Percentiles rank a stretch among this genome's conserved stretches.
Conservation (phyloP, 2,888 invertebrate species). For the Drosophila prostipennis region DNA sequence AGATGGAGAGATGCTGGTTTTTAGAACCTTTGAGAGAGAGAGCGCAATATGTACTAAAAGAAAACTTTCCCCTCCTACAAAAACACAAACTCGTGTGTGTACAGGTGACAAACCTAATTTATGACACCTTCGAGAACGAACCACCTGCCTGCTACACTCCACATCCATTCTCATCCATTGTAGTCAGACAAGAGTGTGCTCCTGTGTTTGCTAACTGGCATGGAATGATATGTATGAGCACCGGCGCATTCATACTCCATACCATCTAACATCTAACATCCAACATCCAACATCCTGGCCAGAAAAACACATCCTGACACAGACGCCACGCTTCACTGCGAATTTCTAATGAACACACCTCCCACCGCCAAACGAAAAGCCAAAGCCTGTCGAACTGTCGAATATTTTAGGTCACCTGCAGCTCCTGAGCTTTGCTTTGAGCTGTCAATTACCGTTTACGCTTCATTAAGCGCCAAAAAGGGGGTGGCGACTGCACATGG, state of each 20-base stretch:
- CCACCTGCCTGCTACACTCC: constrained; percentile 4
- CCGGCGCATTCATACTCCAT: constrained; percentile 8
- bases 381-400: constrained; percentile 53
- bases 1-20: constrained; percentile 3
- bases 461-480: constrained; percentile 71
- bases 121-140: constrained; percentile 48
- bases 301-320: constrained; percentile 36
- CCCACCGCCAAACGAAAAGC: not conserved
- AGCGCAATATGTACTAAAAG: constrained; percentile 12
- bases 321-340: constrained; percentile 44
- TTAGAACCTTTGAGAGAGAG: constrained; percentile 4
- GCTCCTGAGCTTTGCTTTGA: constrained; percentile 57
- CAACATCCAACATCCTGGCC: constrained; percentile 4
- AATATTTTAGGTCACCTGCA: constrained; percentile 70
- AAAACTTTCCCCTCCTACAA: constrained; percentile 39
- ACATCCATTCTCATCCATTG: constrained; percentile 9
- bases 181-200: constrained; percentile 30
- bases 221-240: constrained; percentile 70
- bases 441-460: constrained; percentile 79
- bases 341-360: constrained; percentile 71
- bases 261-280: not conserved
- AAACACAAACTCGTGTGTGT: constrained; percentile 19
- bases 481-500: constrained; percentile 7
- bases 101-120: constrained; percentile 68
- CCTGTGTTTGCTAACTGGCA: constrained; percentile 72